Conservation (phyloP, 2,113 vertebrate genomes). For the Cisticola juncidis region DNA sequence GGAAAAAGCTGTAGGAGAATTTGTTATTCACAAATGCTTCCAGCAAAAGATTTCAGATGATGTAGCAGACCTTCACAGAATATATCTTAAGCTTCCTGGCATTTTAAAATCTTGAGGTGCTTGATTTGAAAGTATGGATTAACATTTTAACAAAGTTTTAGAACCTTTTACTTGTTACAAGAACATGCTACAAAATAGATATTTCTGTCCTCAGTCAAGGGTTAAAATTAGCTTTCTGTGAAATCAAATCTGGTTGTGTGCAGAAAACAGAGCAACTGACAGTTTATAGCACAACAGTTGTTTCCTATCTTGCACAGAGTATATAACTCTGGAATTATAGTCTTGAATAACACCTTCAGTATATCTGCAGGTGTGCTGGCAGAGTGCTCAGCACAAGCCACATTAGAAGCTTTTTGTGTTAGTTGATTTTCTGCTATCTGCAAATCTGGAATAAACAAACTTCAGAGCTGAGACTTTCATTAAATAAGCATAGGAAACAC, state of each 20-base stretch:
- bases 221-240: constrained; percentile 20
- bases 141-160: neutral
- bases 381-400: neutral
- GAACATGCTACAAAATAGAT: neutral
- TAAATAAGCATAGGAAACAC: constrained; percentile 22
- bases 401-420: constrained; percentile 10
- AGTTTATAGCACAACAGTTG: neutral
- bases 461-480: constrained; percentile 6
- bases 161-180: neutral
- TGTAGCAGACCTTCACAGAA: neutral
- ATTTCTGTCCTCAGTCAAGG: neutral
- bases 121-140: neutral
- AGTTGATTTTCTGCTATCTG: constrained; percentile 34
- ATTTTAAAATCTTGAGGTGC: neutral
- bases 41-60: neutral
- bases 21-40: neutral
- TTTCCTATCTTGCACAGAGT: neutral
- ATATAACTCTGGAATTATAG: neutral
- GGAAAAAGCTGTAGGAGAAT: neutral
- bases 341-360: neutral
- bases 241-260: neutral
- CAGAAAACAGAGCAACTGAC: neutral
- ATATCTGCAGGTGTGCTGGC: constrained; percentile 41
- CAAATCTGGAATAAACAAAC: constrained; percentile 37
- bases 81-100: neutral